Evolutionary conservation across 2,888 invertebrate species (phyloP), one percentile per base, ranked within the genome.

Genomic region (Ariolimax columbianus): DNA sequence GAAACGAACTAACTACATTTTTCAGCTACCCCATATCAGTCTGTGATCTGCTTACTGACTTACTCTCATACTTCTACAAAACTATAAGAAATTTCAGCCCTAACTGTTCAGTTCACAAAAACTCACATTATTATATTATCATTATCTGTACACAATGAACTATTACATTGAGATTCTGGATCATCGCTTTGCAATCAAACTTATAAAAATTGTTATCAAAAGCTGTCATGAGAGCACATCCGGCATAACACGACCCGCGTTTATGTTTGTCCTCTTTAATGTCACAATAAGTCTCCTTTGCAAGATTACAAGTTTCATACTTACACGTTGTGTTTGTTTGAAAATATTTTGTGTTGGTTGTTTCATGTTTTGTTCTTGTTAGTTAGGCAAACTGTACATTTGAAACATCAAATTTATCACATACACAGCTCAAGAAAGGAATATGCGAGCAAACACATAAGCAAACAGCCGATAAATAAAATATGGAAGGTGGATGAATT

Each of bases 121-220:
- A 55, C 23, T 55, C 55, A 55, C 55, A 55, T n/a, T 3, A 63
- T n/a, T n/a, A 63, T n/a, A 23, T 63, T n/a, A 63, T n/a, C 26
- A 23, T 1, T 66, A 33, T 66, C 66, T 9, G 9, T 66, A 33
- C 17, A 66, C 66, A 66, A 9, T 17, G 4, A 66, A 30, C 43
- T n/a, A 47, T n/a, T 43, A 30, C 30, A 75, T 51, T 75, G 75
- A 75, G 75, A 75, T 75, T 75, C 75, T 75, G 51, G 17, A 75
- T 19, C 19, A 75, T 75, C 17, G 51, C 30, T 75, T 33, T 51
- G 23, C 51, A 33, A 51, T 33, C 23, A 78, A 40, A 63, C 3
- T 59, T 23, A 78, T 66, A 63, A 78, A 38, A 40, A 17, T 9
- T 11, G 7, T 6, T 43, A 30, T 40, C 26, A 26, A 30, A 2